phyloP scores from a whole-genome alignment of 2,888 invertebrate species.

The Drosophila subsilvestris region DNA sequence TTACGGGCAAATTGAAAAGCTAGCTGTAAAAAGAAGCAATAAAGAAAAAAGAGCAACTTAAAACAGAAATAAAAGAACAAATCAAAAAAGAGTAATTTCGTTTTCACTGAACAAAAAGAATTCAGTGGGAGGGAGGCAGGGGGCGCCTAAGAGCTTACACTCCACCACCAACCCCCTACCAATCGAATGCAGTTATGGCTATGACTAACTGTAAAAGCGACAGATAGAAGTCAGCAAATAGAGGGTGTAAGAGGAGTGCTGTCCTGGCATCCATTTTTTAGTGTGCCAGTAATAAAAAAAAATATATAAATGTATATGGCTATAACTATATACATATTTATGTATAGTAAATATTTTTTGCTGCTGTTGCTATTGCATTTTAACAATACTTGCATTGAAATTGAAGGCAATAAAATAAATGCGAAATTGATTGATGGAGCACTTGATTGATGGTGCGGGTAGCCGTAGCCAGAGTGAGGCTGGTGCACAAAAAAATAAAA shows the following conservation, averaged over 20 bases:
- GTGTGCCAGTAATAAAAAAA: slow-evolving; percentile 32
- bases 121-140: not conserved
- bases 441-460: slow-evolving; percentile 51
- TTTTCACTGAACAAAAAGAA: slow-evolving; percentile 25
- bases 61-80: slow-evolving; percentile 12
- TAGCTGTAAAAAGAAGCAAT: slow-evolving; percentile 35
- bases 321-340: slow-evolving; percentile 20
- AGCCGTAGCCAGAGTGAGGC: not conserved
- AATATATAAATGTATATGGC: slow-evolving; percentile 32
- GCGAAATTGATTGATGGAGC: slow-evolving; percentile 55
- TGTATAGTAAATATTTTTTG: slow-evolving; percentile 19
- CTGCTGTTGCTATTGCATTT: slow-evolving; percentile 28
- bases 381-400: slow-evolving; percentile 37
- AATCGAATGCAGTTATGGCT: slow-evolving; percentile 31
- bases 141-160: slow-evolving; percentile 24
- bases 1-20: slow-evolving; percentile 63
- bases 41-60: slow-evolving; percentile 23
- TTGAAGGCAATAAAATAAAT: slow-evolving; percentile 47
- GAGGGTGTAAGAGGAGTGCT: slow-evolving; percentile 10
- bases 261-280: slow-evolving; percentile 36
- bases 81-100: slow-evolving; percentile 33
- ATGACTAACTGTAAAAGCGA: slow-evolving; percentile 41
- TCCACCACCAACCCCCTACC: slow-evolving; percentile 8
- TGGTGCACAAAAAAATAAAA: not conserved
- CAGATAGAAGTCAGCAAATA: not conserved